A percentile compares a stretch with the other conserved stretches of the same genome.
These are phyloP conservation scores for Caradrina clavipalpis DNA, from an alignment of 2,888 invertebrate genomes.

Conservation along the genomic window DNA sequence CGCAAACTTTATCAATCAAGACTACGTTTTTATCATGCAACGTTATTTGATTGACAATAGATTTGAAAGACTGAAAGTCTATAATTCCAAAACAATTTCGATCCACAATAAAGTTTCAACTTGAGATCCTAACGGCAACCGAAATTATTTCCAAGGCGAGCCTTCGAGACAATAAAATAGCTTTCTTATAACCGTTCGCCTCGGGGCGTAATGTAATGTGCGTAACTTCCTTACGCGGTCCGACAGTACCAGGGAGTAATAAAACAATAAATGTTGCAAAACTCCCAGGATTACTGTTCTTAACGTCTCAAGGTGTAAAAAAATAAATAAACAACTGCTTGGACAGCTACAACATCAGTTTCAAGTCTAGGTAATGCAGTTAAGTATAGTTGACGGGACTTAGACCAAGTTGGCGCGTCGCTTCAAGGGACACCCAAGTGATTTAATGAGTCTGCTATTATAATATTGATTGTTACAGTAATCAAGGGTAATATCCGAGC, in stretches of 20 bases:
- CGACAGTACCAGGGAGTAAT: slow-evolving; percentile 70
- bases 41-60: slow-evolving; percentile 69
- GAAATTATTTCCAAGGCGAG: slow-evolving; percentile 79
- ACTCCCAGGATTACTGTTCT: slow-evolving; percentile 76
- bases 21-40: slow-evolving; percentile 39
- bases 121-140: slow-evolving; percentile 77
- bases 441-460: slow-evolving; percentile 66
- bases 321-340: slow-evolving; percentile 67
- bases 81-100: slow-evolving; percentile 76
- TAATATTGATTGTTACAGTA: slow-evolving; percentile 63
- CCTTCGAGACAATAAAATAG: slow-evolving; percentile 81
- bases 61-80: slow-evolving; percentile 66
- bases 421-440: slow-evolving; percentile 62
- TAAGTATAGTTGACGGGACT: slow-evolving; percentile 63
- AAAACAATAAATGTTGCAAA: slow-evolving; percentile 82
- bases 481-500: slow-evolving; percentile 60
- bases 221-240: slow-evolving; percentile 76
- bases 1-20: slow-evolving; percentile 55
- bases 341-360: slow-evolving; percentile 60
- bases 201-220: slow-evolving; percentile 74
- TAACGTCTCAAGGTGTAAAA: slow-evolving; percentile 66
- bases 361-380: slow-evolving; percentile 64
- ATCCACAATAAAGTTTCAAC: slow-evolving; percentile 77
- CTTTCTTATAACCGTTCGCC: slow-evolving; percentile 80
- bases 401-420: slow-evolving; percentile 58